Conservation (phyloP, 2,888 invertebrate genomes). For the Elaeidobius kamerunicus region DNA sequence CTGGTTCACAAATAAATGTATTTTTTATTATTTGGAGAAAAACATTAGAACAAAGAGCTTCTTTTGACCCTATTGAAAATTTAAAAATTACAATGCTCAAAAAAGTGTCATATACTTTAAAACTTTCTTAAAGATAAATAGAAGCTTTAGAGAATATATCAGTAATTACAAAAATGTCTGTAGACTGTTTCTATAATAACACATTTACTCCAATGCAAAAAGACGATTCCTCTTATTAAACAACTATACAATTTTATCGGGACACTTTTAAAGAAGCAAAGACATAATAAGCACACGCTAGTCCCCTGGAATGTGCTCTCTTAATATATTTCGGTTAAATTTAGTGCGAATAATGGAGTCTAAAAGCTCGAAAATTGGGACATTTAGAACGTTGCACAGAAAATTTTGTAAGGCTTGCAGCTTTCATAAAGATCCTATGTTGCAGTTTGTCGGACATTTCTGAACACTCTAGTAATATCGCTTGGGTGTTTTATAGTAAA, state of each 20-base stretch:
- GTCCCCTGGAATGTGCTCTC: slow-evolving; percentile 4
- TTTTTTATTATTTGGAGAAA: too few species aligned
- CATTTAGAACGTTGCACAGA: slow-evolving; percentile 9
- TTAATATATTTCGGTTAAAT: slow-evolving; percentile 12
- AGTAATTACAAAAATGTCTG: too few species aligned
- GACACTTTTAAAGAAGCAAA: slow-evolving; percentile 1
- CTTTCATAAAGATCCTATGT: slow-evolving; percentile 13
- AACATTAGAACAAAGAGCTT: too few species aligned
- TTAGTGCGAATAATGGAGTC: slow-evolving; percentile 19
- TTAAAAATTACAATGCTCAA: too few species aligned
- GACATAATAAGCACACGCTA: slow-evolving; percentile 14
- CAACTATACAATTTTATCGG: neutral
- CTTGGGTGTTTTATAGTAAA: neutral
- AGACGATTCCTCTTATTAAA: too few species aligned
- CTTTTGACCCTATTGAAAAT: too few species aligned
- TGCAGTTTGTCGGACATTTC: slow-evolving; percentile 9
- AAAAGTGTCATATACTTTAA: too few species aligned
- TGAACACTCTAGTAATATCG: slow-evolving; percentile 6
- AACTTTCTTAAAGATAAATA: too few species aligned
- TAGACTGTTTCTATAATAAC: too few species aligned
- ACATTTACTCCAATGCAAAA: too few species aligned
- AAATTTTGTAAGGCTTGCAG: slow-evolving; percentile 9
- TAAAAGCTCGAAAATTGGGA: slow-evolving; percentile 12
- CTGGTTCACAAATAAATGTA: too few species aligned
- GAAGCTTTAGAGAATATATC: too few species aligned